A percentile compares a stretch with the other conserved stretches of the same genome.
phyloP scores from a whole-genome alignment of 2,888 invertebrate genomes.

The Sacculina carcini region DNA sequence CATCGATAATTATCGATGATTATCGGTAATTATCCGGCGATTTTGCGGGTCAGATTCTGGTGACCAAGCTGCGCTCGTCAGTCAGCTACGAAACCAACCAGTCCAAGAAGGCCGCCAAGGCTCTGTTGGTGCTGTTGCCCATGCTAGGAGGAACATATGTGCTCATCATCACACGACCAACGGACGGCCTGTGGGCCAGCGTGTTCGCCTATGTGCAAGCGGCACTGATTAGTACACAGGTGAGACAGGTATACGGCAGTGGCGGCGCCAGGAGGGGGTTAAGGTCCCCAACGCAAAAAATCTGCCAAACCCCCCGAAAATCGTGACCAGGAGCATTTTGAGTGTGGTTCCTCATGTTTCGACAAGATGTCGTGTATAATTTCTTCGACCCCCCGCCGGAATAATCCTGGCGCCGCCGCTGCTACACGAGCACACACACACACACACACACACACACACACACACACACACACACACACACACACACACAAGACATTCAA shows the following conservation, averaged over 20 bases:
- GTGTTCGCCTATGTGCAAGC: constrained; percentile 55
- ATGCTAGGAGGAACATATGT: constrained; percentile 74
- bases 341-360: no score
- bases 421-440: no score
- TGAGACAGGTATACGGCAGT: constrained; percentile 25
- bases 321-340: no score
- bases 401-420: no score
- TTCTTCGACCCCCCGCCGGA: background rate
- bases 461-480: no score
- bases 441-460: no score
- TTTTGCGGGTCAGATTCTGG: constrained; percentile 75
- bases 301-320: background rate
- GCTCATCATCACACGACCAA: constrained; percentile 53
- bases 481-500: no score
- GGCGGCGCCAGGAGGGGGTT: background rate
- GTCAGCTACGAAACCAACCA: constrained; percentile 72
- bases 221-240: constrained; percentile 67
- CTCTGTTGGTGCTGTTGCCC: constrained; percentile 71
- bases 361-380: background rate
- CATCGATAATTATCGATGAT: no score
- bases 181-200: constrained; percentile 36
- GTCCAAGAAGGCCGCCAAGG: constrained; percentile 69
- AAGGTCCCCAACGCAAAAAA: background rate
- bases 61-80: constrained; percentile 71
- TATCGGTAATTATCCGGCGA: constrained; percentile 14